Conservation (phyloP, 2,888 invertebrate species). For the Taenaris catops region DNA sequence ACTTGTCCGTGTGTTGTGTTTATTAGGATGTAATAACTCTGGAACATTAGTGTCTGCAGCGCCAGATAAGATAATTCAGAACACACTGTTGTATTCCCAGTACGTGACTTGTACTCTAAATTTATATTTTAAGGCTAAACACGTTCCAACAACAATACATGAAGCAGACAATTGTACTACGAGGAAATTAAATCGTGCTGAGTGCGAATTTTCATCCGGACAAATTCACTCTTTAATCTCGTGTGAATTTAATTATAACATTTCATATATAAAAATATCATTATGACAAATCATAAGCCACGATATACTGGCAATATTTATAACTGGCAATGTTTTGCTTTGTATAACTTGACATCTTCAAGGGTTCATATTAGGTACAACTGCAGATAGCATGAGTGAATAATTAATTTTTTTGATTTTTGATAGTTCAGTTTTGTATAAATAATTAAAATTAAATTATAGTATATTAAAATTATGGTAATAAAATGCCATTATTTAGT, state of each 20-base stretch:
- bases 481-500: too few species aligned
- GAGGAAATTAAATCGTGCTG: constrained; percentile 10
- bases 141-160: constrained; percentile 13
- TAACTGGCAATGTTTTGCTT: too few species aligned
- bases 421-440: too few species aligned
- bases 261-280: too few species aligned
- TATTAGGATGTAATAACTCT: constrained; percentile 5
- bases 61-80: constrained; percentile 9
- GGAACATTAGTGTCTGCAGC: constrained; percentile 3
- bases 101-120: constrained; percentile 7
- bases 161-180: constrained; percentile 9
- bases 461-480: too few species aligned
- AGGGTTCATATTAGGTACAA: too few species aligned
- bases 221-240: constrained; percentile 6
- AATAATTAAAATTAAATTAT: too few species aligned
- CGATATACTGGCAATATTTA: too few species aligned
- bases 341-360: too few species aligned
- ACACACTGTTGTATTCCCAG: constrained; percentile 12
- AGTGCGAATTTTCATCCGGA: constrained; percentile 10
- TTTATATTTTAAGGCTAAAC: constrained; percentile 8
- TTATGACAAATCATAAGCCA: too few species aligned
- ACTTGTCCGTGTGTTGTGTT: not conserved
- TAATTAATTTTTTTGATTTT: too few species aligned
- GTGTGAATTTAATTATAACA: constrained; percentile 4
- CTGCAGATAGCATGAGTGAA: too few species aligned